Conservation (phyloP, 1,140 invertebrate species). For the Gryllus bimaculatus region DNA sequence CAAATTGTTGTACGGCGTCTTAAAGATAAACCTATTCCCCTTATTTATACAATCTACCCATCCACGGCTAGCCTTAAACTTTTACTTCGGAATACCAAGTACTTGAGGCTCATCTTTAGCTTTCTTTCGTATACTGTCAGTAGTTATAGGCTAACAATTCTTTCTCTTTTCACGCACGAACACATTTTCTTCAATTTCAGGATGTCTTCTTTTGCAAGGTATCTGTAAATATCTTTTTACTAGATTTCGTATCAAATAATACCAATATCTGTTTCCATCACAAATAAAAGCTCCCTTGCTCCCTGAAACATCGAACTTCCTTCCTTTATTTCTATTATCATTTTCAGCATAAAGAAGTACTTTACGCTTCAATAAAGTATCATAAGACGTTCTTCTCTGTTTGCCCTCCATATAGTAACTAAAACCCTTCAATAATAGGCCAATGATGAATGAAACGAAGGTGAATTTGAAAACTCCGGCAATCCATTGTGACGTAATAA, state of each 20-base stretch:
- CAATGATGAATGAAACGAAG: too few relatives aligned
- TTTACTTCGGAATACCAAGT: neutral
- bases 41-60: constrained; percentile 17
- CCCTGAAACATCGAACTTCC: neutral
- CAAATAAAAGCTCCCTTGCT: neutral
- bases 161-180: neutral
- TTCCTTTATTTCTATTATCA: neutral
- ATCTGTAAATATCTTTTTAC: neutral
- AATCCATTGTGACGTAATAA: too few relatives aligned
- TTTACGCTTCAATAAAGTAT: neutral
- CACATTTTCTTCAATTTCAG: constrained; percentile 7
- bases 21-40: constrained; percentile 13
- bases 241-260: neutral
- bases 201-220: neutral
- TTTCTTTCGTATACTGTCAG: neutral
- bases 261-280: too few relatives aligned
- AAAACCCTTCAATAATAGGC: too few relatives aligned
- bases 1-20: constrained; percentile 15
- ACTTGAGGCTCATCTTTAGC: neutral
- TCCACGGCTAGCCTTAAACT: constrained; percentile 18
- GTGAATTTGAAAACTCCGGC: too few relatives aligned
- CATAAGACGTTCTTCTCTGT: too few relatives aligned
- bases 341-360: neutral
- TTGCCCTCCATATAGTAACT: too few relatives aligned
- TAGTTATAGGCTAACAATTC: neutral